Evolutionary conservation across 2,888 invertebrate species (phyloP).

Genomic region (Trachelus iudaicus): DNA sequence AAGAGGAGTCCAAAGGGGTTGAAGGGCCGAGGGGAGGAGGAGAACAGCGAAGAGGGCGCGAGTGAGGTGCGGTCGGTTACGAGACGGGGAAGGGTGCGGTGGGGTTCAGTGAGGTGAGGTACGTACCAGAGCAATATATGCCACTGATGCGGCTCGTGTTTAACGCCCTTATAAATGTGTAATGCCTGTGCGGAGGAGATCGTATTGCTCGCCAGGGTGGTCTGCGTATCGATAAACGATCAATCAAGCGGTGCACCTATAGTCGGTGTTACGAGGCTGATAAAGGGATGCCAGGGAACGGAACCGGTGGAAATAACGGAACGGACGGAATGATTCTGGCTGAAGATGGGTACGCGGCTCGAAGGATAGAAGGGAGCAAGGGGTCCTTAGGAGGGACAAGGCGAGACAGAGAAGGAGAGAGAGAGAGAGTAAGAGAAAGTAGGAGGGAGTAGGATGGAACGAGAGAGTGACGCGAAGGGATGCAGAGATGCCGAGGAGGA

Average conservation of each 20-base stretch:
- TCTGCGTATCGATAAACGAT: slow-evolving; percentile 60
- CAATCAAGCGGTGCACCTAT: slow-evolving; percentile 57
- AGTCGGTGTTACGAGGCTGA: slow-evolving; percentile 27
- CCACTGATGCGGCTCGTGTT: slow-evolving; percentile 46
- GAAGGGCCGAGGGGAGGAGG: background rate
- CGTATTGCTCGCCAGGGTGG: slow-evolving; percentile 37
- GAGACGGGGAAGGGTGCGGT: background rate
- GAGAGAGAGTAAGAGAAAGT: slow-evolving; percentile 23
- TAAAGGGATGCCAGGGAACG: background rate
- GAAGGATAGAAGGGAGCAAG: slow-evolving; percentile 31
- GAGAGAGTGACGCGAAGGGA: slow-evolving; percentile 18
- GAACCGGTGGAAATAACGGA: slow-evolving; percentile 17
- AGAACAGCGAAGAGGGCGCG: background rate
- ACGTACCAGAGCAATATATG: slow-evolving; percentile 28
- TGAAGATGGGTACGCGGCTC: slow-evolving; percentile 48
- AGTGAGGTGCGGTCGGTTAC: background rate
- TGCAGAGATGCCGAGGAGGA: slow-evolving; percentile 23
- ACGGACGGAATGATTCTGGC: slow-evolving; percentile 36
- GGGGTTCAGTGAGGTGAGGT: background rate
- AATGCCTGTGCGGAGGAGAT: slow-evolving; percentile 39
- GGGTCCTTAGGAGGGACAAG: slow-evolving; percentile 14
- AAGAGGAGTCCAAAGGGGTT: background rate
- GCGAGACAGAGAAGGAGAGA: slow-evolving; percentile 14
- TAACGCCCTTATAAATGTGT: slow-evolving; percentile 56
- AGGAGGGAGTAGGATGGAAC: slow-evolving; percentile 28